Conservation (phyloP, 35 echinoderm and acorn worm genomes). For the Nesometra sesokonis region DNA sequence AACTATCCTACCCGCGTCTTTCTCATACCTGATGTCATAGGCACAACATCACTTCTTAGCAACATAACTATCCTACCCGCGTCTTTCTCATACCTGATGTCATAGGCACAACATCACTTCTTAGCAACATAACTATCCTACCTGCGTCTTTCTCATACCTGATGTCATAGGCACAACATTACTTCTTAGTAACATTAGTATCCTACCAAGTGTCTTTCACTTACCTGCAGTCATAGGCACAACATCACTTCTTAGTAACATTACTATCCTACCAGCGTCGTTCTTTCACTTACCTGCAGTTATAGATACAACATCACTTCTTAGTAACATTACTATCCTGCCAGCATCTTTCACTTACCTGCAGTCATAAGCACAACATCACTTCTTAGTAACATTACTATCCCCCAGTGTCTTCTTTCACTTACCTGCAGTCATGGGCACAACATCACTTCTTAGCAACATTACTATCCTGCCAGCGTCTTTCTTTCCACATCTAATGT, state of each 20-base stretch:
- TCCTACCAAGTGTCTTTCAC: too few relatives aligned
- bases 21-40: constrained; percentile 86
- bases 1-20: neutral
- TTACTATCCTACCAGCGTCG: constrained; percentile 53
- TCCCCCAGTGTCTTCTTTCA: too few relatives aligned
- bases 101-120: constrained; percentile 78
- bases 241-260: constrained; percentile 67
- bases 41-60: constrained; percentile 72
- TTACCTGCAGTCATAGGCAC: constrained; percentile 90
- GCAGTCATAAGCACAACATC: neutral
- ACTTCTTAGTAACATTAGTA: too few relatives aligned
- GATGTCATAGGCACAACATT: too few relatives aligned
- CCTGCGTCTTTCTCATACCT: too few relatives aligned
- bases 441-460: constrained; percentile 67
- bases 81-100: constrained; percentile 76
- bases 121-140: constrained; percentile 53
- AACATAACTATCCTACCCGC: constrained; percentile 59
- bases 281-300: too few relatives aligned
- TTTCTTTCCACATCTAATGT: constrained; percentile 79
- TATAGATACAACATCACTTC: too few relatives aligned
- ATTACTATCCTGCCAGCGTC: constrained; percentile 56
- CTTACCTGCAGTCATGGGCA: constrained; percentile 86
- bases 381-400: neutral
- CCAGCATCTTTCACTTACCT: too few relatives aligned
- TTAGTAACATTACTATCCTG: too few relatives aligned